Base-by-base conservation (phyloP, 2,888 invertebrate genomes). In the Thyatira batis region DNA sequence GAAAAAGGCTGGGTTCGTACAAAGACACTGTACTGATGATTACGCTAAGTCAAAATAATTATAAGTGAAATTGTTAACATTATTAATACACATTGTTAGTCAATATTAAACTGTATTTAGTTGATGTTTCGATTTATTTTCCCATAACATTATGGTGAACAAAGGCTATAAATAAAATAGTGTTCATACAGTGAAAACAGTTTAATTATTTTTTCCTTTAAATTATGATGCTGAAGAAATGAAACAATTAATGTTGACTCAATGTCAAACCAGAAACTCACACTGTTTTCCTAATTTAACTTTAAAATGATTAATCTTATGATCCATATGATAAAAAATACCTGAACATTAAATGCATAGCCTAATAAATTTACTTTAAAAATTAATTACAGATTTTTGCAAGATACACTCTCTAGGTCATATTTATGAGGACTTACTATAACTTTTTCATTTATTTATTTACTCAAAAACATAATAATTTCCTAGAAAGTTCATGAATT, bases 81-180 rank as follows among this genome's bases (percentile, higher is more conserved):
- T 67, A 64, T 60, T 17, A 39, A 13, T 17, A 39, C 71, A 65
- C 63, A 63, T 71, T 76, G 71, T 78, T 72, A 76, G 69, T 67
- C 39, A 39, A 55, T 65, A 74, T 66, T 70, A 69, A 67, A 63
- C 25, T 55, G 56, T 63, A 73, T 60, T 72, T 71, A 73, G 39
- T 39, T 53, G 49, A 55, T 59, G 20, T 66, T 50, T 65, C 62
- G 33, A 39, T 39, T 17, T 39, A 39, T 17, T 39, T 68, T 67
- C 45, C 58, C 62, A 63, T 55, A 65, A 64, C 53, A 72, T 63
- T 70, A 73, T 73, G 76, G 71, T 78, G 75, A 79, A 75, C 76
- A 67, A 78, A 76, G 65, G 61, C 57, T 66, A 60, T 50, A 61
- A 61, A 75, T 73, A 73, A 67, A 69, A 68, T 46, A 54, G 60